phyloP scores from a whole-genome alignment of 2,113 vertebrate genomes.

The Dasyurus viverrinus region DNA sequence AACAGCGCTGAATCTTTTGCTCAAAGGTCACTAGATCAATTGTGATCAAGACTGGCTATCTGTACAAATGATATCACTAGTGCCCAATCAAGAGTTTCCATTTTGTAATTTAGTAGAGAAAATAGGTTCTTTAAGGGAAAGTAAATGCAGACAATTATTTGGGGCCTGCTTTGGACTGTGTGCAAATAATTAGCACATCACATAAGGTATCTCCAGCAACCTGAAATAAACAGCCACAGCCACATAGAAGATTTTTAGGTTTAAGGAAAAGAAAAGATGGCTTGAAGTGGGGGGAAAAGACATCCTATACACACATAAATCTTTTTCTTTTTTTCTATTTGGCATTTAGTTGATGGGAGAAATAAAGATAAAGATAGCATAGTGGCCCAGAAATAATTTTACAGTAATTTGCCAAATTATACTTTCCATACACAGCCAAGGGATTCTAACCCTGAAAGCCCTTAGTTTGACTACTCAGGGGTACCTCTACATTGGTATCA shows the following conservation, averaged over 20 bases:
- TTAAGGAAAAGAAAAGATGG: fast-evolving
- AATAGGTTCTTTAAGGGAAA: constrained; percentile 57
- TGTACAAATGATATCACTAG: constrained; percentile 21
- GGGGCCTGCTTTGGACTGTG: constrained; percentile 49
- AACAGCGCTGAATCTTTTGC: not conserved
- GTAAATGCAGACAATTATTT: constrained; percentile 54
- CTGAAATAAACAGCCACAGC: constrained; percentile 43
- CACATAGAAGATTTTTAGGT: not conserved
- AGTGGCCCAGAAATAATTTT: fast-evolving
- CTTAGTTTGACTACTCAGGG: not conserved
- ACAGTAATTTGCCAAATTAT: not conserved
- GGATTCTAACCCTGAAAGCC: not conserved
- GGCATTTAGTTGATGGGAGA: not conserved
- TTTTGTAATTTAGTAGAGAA: constrained; percentile 50
- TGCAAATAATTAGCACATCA: constrained; percentile 72
- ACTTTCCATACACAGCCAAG: fast-evolving
- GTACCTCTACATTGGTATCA: not conserved
- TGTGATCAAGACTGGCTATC: constrained; percentile 42
- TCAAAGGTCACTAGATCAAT: constrained; percentile 28
- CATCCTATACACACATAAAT: not conserved
- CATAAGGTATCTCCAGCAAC: constrained; percentile 38
- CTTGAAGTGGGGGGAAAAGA: too few relatives aligned
- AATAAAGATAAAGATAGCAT: not conserved
- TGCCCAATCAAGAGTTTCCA: constrained; percentile 8
- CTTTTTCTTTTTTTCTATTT: not conserved